phyloP scores from a whole-genome alignment of 1,140 invertebrate species.

The Mycetomoellerius zeteki region DNA sequence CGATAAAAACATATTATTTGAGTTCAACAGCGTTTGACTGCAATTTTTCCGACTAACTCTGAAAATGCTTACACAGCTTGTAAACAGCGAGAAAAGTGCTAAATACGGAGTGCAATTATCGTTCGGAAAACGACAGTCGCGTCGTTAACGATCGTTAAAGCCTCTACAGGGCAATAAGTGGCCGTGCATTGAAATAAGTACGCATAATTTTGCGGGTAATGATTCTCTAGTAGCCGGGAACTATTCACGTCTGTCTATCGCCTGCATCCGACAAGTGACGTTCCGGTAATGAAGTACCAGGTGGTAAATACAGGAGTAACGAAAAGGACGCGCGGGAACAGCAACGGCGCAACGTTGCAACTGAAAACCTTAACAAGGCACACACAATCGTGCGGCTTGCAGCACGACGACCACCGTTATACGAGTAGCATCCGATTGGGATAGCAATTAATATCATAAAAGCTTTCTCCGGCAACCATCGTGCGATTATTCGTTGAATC shows the following conservation, averaged over 20 bases:
- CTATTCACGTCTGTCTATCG: slow-evolving; percentile 55
- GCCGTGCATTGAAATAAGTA: slow-evolving; percentile 45
- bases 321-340: slow-evolving; percentile 28
- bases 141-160: slow-evolving; percentile 46
- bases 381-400: slow-evolving; percentile 49
- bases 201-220: slow-evolving; percentile 59
- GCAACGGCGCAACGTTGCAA: slow-evolving; percentile 27
- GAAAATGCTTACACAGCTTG: neutral
- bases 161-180: slow-evolving; percentile 9
- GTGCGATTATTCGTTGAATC: slow-evolving; percentile 49
- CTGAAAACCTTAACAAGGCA: slow-evolving; percentile 60
- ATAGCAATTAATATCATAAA: slow-evolving; percentile 65
- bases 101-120: slow-evolving; percentile 15
- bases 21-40: neutral
- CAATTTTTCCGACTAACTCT: neutral
- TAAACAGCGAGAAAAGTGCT: neutral
- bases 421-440: slow-evolving; percentile 54
- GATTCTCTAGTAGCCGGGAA: slow-evolving; percentile 41
- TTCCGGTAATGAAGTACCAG: slow-evolving; percentile 60
- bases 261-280: slow-evolving; percentile 51
- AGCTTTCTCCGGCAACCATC: slow-evolving; percentile 50
- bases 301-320: slow-evolving; percentile 46
- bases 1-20: neutral
- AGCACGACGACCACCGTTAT: slow-evolving; percentile 43
- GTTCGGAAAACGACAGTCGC: neutral